Conservation (phyloP, 1,140 invertebrate species). For the Lordiphosa clarofinis region DNA sequence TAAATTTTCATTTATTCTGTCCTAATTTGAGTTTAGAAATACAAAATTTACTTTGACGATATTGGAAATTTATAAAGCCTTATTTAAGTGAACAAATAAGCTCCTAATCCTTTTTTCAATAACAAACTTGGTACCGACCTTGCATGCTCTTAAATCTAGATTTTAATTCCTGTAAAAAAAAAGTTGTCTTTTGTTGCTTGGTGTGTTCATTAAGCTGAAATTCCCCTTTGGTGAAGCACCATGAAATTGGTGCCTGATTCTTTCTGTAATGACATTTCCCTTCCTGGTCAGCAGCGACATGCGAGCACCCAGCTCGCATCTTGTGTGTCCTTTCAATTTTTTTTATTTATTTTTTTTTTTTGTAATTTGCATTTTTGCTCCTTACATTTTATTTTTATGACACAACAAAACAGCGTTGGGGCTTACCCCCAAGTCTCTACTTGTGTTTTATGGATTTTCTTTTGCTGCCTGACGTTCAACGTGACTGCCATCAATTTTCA, state of each 20-base stretch:
- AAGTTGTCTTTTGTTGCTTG: too few species aligned
- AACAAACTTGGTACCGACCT: too few species aligned
- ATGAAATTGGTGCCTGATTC: conserved; percentile 25
- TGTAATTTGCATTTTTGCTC: conserved; percentile 46
- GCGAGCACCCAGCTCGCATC: conserved; percentile 2
- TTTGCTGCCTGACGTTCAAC: conserved; percentile 51
- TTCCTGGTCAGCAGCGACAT: background rate
- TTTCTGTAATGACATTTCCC: conserved; percentile 49
- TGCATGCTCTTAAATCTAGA: too few species aligned
- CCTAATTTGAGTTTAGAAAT: too few species aligned
- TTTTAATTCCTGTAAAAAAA: too few species aligned
- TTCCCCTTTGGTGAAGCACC: too few species aligned
- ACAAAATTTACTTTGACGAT: too few species aligned
- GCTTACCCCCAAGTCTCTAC: conserved; percentile 39
- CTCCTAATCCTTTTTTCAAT: too few species aligned
- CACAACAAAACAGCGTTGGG: conserved; percentile 20
- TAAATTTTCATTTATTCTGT: too few species aligned
- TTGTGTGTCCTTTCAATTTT: background rate
- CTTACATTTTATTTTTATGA: conserved; percentile 50
- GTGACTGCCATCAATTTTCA: conserved; percentile 78
- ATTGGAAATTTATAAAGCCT: too few species aligned
- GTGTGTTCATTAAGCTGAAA: too few species aligned
- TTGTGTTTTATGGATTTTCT: conserved; percentile 61
- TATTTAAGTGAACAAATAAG: too few species aligned
- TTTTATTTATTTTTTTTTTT: conserved; percentile 16